Percentiles rank a stretch among this genome's conserved stretches.
Evolutionary conservation across 1,140 invertebrate species (phyloP).

Genomic region (Pentalonia nigronervosa): DNA sequence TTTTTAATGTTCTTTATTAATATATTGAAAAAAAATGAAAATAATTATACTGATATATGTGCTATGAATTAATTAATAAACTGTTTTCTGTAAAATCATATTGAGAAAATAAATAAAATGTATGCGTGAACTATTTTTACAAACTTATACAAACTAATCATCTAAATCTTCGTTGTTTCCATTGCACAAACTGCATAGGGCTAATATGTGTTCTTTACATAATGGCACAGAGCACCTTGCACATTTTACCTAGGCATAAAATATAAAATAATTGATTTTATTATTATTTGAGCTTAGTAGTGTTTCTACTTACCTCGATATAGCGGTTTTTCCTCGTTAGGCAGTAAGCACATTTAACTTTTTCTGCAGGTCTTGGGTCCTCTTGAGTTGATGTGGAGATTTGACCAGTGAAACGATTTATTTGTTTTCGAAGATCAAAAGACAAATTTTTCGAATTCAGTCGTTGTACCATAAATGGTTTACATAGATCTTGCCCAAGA

Average conservation of each 20-base stretch:
- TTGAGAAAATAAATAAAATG: neutral
- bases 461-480: conserved; percentile 54
- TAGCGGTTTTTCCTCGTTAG: conserved; percentile 51
- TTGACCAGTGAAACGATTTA: conserved; percentile 48
- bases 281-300: conserved; percentile 14
- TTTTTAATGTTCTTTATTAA: neutral
- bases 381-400: conserved; percentile 35
- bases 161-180: conserved; percentile 33
- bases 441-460: conserved; percentile 17
- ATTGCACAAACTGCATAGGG: conserved; percentile 35
- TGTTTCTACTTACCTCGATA: conserved; percentile 11
- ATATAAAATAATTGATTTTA: conserved; percentile 6
- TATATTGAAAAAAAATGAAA: conserved; percentile 27
- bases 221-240: conserved; percentile 24
- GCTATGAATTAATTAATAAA: neutral
- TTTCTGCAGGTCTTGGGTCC: conserved; percentile 27
- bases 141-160: conserved; percentile 6
- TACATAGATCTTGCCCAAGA: conserved; percentile 51
- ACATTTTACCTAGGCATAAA: conserved; percentile 33
- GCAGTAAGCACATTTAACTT: conserved; percentile 42
- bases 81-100: neutral
- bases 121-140: neutral
- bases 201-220: conserved; percentile 38
- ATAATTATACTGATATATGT: neutral
- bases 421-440: conserved; percentile 36